phyloP scores from a whole-genome alignment of 2,113 vertebrate genomes.

The Pangasianodon gigas region DNA sequence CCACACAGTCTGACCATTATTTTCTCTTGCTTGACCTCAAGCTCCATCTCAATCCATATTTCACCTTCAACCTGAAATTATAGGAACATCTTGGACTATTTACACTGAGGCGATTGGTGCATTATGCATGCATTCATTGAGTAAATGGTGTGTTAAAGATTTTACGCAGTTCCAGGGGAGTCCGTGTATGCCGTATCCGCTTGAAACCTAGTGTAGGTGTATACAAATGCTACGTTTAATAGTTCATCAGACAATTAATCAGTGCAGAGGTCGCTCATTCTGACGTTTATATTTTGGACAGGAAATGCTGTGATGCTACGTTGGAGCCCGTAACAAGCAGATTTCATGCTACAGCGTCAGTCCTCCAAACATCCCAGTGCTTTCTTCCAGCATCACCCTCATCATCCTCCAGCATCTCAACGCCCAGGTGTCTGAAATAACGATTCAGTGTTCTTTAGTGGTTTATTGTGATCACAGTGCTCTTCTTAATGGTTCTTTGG shows the following conservation, averaged over 20 bases:
- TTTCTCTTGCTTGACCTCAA: constrained; percentile 25
- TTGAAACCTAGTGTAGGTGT: not conserved
- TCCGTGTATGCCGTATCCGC: not conserved
- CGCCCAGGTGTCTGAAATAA: not conserved
- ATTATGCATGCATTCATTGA: not conserved
- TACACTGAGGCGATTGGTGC: not conserved
- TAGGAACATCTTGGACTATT: not conserved
- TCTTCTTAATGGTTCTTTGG: constrained; percentile 18
- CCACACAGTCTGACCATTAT: not conserved
- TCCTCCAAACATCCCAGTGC: not conserved
- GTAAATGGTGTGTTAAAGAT: not conserved
- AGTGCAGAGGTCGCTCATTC: not conserved
- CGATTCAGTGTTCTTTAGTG: constrained; percentile 5
- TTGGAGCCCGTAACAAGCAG: not conserved
- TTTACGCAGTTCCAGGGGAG: not conserved
- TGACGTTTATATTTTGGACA: not conserved
- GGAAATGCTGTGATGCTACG: not conserved
- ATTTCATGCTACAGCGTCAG: not conserved
- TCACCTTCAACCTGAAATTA: constrained; percentile 22
- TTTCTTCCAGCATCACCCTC: not conserved
- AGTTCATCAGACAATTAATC: not conserved
- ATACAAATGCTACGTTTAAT: not conserved
- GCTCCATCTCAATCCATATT: constrained; percentile 13
- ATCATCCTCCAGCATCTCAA: too few relatives aligned
- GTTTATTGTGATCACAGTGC: constrained; percentile 19